phyloP scores from a whole-genome alignment of 2,113 vertebrate genomes.

The Oxyruncus cristatus region DNA sequence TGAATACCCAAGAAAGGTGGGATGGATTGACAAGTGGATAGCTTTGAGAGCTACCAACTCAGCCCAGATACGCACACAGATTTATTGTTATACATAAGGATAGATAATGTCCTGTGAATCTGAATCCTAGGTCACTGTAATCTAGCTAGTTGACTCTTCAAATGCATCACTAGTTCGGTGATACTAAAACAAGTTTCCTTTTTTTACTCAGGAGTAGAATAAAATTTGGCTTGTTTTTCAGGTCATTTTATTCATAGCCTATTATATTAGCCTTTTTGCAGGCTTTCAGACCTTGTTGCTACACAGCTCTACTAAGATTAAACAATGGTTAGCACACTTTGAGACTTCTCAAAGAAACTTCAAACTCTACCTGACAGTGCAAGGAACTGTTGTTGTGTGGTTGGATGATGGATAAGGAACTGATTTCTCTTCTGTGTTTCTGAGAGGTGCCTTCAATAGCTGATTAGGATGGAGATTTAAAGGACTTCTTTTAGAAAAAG shows the following conservation, averaged over 20 bases:
- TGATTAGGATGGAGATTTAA: not conserved
- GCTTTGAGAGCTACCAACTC: not conserved
- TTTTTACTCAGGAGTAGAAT: not conserved
- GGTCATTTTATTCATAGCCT: not conserved
- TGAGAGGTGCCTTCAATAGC: not conserved
- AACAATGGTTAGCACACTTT: not conserved
- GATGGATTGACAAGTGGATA: not conserved
- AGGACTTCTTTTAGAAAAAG: not conserved
- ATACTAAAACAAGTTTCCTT: not conserved
- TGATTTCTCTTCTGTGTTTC: not conserved
- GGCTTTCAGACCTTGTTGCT: not conserved
- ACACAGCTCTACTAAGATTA: not conserved
- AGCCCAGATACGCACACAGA: not conserved
- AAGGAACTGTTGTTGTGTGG: not conserved
- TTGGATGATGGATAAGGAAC: not conserved
- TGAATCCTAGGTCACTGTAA: not conserved
- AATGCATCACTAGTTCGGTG: not conserved
- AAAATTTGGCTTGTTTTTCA: not conserved
- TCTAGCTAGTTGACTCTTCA: not conserved
- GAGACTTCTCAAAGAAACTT: not conserved
- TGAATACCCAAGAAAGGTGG: not conserved
- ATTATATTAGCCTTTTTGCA: not conserved
- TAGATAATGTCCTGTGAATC: not conserved
- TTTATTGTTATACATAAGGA: not conserved
- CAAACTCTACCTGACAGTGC: not conserved